Conservation (phyloP, 2,113 vertebrate genomes). For the Caretta caretta region DNA sequence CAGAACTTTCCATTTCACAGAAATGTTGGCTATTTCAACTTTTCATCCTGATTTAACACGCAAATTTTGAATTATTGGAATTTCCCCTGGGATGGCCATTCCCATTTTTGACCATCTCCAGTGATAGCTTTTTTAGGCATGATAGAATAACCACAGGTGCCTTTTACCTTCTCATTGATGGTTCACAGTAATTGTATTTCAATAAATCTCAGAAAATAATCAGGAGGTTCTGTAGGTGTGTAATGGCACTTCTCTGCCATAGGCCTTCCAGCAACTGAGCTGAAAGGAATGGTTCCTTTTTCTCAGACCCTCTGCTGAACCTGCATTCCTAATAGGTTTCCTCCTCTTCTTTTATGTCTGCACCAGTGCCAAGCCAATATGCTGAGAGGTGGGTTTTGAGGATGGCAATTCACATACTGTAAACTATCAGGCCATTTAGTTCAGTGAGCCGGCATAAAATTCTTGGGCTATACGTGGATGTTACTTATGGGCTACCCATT, state of each 20-base stretch:
- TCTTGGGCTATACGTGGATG: accelerated
- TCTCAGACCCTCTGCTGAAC: neutral
- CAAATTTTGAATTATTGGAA: neutral
- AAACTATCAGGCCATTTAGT: neutral
- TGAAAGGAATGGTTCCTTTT: neutral
- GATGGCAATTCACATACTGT: neutral
- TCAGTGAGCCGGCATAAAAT: neutral
- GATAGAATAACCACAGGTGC: neutral
- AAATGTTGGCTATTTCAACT: too few relatives aligned
- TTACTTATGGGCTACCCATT: neutral
- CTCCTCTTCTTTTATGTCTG: neutral
- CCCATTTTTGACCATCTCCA: too few relatives aligned
- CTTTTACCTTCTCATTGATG: neutral
- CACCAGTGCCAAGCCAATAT: neutral
- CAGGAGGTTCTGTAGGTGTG: neutral
- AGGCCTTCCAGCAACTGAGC: neutral
- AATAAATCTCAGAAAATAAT: neutral
- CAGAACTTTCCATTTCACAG: too few relatives aligned
- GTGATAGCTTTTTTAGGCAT: neutral
- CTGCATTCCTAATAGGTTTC: neutral
- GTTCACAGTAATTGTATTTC: neutral
- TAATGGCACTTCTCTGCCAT: accelerated
- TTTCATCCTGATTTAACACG: too few relatives aligned
- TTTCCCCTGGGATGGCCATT: neutral
- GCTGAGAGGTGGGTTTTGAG: neutral